A percentile compares a stretch with the other conserved stretches of the same genome.
Evolutionary conservation across 2,888 invertebrate genomes (phyloP).

Genomic region (Slavum lentiscoides): DNA sequence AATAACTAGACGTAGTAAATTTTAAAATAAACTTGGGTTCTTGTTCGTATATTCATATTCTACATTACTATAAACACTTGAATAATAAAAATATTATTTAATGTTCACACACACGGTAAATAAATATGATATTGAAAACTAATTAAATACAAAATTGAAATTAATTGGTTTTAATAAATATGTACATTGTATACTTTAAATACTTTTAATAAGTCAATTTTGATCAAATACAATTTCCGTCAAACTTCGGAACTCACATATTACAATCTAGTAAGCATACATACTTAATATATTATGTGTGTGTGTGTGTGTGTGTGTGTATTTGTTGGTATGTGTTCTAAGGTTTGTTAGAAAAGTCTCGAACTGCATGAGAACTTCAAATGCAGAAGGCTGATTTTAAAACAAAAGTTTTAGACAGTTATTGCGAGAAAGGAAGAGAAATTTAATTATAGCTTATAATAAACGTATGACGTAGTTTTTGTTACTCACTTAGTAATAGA

Average conservation of each 20-base stretch:
- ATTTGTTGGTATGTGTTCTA: background rate
- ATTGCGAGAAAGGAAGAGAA: constrained; percentile 23
- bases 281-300: too few relatives aligned
- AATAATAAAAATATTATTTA: too few relatives aligned
- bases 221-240: too few relatives aligned
- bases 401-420: constrained; percentile 28
- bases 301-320: background rate
- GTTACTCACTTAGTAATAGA: constrained; percentile 26
- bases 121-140: background rate
- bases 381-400: constrained; percentile 8
- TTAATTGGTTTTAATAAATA: background rate
- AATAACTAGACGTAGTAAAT: too few relatives aligned
- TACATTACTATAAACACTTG: too few relatives aligned
- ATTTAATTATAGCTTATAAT: constrained; percentile 33
- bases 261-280: too few relatives aligned
- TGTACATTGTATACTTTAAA: too few relatives aligned
- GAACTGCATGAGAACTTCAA: constrained; percentile 1
- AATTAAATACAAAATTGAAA: background rate
- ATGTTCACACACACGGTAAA: too few relatives aligned
- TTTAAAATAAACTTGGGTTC: too few relatives aligned
- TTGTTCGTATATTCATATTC: too few relatives aligned
- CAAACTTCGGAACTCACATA: too few relatives aligned
- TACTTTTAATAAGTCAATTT: too few relatives aligned
- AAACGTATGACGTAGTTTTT: constrained; percentile 25
- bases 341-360: background rate